Evolutionary conservation across 1,140 invertebrate species (phyloP).

Genomic region (Drosophila rhopaloa): DNA sequence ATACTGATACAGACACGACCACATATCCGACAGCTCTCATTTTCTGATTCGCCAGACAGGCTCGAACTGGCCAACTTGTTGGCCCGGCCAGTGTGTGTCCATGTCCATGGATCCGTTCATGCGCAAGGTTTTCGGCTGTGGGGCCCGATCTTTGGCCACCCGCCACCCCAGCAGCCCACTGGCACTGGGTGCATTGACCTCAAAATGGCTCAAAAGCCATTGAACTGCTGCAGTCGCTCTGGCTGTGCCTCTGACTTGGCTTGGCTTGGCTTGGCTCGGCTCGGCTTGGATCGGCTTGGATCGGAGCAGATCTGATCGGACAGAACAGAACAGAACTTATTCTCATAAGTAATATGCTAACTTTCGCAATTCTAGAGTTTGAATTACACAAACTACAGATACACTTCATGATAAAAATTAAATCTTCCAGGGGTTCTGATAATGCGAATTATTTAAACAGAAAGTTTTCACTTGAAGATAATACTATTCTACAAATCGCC

Average conservation of each 20-base stretch:
- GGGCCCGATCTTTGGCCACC: constrained; percentile 33
- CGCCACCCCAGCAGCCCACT: constrained; percentile 1
- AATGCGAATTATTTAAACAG: too few species aligned
- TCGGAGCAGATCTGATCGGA: constrained; percentile 1
- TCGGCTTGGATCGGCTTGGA: neutral
- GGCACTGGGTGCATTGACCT: constrained; percentile 78
- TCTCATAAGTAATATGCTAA: constrained; percentile 25
- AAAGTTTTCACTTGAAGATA: too few species aligned
- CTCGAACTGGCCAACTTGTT: constrained; percentile 19
- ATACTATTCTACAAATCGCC: too few species aligned
- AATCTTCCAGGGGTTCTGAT: too few species aligned
- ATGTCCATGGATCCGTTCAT: constrained; percentile 84
- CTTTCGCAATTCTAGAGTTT: neutral
- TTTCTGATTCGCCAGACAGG: constrained; percentile 8
- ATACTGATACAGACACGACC: neutral
- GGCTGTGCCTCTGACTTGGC: neutral
- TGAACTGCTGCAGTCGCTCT: constrained; percentile 67
- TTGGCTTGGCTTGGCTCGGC: neutral
- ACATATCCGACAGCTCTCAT: constrained; percentile 20
- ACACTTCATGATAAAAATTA: neutral
- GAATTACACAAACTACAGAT: neutral
- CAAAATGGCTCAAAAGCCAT: constrained; percentile 84
- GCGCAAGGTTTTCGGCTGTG: constrained; percentile 77
- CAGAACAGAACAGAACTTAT: constrained; percentile 3
- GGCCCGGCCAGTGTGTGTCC: constrained; percentile 52